Conservation (phyloP, 1,140 invertebrate genomes). For the Tachypleus tridentatus region DNA sequence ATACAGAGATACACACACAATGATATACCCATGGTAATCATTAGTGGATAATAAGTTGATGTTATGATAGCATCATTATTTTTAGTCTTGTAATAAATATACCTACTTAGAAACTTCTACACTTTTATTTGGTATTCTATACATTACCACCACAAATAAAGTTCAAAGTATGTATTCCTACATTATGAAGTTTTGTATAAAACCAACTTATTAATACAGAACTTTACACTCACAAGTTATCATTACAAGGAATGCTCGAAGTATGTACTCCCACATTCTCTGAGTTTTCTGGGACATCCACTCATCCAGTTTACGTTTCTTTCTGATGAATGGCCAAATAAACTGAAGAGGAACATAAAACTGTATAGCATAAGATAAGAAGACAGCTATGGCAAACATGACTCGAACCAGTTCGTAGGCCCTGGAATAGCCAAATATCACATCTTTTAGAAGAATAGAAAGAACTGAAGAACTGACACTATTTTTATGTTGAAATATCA, state of each 20-base stretch:
- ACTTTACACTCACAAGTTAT: no score
- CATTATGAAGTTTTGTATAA: slow-evolving; percentile 33
- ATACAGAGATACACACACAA: no score
- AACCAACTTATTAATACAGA: no score
- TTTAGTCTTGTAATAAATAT: no score
- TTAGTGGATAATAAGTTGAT: no score
- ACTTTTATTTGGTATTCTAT: slow-evolving; percentile 25
- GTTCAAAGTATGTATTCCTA: no score
- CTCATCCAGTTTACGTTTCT: slow-evolving; percentile 40
- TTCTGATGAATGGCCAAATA: slow-evolving; percentile 60
- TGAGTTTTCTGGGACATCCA: slow-evolving; percentile 35
- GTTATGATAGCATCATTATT: no score
- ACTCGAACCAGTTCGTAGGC: slow-evolving; percentile 63
- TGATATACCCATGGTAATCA: no score
- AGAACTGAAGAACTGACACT: no score
- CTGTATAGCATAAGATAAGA: slow-evolving; percentile 77
- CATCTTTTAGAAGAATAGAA: no score
- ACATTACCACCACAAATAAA: no score
- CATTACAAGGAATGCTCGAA: slow-evolving; percentile 54
- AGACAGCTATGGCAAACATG: slow-evolving; percentile 72
- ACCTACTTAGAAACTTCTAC: slow-evolving; percentile 45
- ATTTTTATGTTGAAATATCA: no score
- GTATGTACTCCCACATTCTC: slow-evolving; percentile 49
- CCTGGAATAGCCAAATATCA: slow-evolving; percentile 36
- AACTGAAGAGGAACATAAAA: slow-evolving; percentile 86